phyloP scores from a whole-genome alignment of 2,797 vertebrate species.

The Argyrosomus regius region DNA sequence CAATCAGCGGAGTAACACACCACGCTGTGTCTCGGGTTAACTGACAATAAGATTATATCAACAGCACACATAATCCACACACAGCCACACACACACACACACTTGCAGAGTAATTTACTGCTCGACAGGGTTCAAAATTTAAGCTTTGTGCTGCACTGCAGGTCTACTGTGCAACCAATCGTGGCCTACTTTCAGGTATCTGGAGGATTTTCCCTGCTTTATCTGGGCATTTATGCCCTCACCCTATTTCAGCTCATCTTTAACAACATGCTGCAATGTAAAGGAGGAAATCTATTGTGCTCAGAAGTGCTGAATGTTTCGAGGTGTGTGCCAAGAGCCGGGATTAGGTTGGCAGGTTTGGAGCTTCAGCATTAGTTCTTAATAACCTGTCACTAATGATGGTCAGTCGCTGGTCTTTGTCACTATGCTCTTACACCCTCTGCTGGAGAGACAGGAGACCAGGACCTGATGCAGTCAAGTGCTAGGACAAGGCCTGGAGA shows the following conservation, averaged over 20 bases:
- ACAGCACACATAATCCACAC: conserved; percentile 51
- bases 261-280: conserved; percentile 29
- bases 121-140: conserved; percentile 58
- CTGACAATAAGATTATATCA: conserved; percentile 72
- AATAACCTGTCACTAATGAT: conserved; percentile 53
- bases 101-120: conserved; percentile 57
- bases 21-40: conserved; percentile 65
- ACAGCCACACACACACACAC: conserved; percentile 18
- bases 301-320: conserved; percentile 33
- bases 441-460: conserved; percentile 75
- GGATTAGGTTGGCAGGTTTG: conserved; percentile 11
- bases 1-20: conserved; percentile 65
- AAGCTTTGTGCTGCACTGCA: conserved; percentile 67
- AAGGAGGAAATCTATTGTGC: conserved; percentile 30
- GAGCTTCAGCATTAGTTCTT: conserved; percentile 15
- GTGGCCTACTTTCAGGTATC: conserved; percentile 75
- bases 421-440: conserved; percentile 77
- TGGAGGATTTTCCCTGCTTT: conserved; percentile 65
- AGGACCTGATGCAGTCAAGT: conserved; percentile 17
- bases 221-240: conserved; percentile 53
- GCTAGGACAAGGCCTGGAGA: conserved; percentile 35
- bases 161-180: conserved; percentile 64
- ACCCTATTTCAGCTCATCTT: conserved; percentile 42
- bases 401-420: conserved; percentile 59
- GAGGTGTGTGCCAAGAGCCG: conserved; percentile 17